phyloP scores from a whole-genome alignment of 2,113 vertebrate genomes.

The Marmota monax region DNA sequence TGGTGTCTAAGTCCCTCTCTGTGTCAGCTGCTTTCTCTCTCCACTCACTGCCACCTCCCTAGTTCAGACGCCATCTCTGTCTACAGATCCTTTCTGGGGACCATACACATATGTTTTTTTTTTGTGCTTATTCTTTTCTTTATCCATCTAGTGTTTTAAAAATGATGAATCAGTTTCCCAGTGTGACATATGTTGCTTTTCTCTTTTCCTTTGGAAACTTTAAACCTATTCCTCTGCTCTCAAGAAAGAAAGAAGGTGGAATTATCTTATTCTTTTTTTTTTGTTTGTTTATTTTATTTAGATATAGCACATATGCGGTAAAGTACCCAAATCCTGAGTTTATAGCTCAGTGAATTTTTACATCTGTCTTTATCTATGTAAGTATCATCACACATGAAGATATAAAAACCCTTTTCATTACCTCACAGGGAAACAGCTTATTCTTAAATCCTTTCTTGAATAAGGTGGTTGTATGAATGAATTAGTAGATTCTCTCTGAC shows the following conservation, averaged over 20 bases:
- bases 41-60: rapidly evolving
- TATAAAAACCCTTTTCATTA: not conserved
- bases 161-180: not conserved
- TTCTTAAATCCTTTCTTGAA: slow-evolving; percentile 34
- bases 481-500: not conserved
- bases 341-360: not conserved
- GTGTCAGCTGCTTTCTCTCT: not conserved
- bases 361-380: not conserved
- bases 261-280: slow-evolving; percentile 7
- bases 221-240: not conserved
- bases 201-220: slow-evolving; percentile 2
- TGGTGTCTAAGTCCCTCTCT: not conserved
- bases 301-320: not conserved
- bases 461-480: not conserved
- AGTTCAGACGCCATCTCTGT: not conserved
- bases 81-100: not conserved
- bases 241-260: not conserved
- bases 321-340: not conserved
- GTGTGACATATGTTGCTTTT: not conserved
- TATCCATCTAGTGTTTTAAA: not conserved
- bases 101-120: slow-evolving; percentile 21
- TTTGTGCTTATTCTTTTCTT: slow-evolving; percentile 52
- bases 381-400: not conserved
- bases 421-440: not conserved
- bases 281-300: not conserved